A percentile compares a stretch with the other conserved stretches of the same genome.
Conservation (phyloP, 2,113 vertebrate species). For the Heterotis niloticus region DNA sequence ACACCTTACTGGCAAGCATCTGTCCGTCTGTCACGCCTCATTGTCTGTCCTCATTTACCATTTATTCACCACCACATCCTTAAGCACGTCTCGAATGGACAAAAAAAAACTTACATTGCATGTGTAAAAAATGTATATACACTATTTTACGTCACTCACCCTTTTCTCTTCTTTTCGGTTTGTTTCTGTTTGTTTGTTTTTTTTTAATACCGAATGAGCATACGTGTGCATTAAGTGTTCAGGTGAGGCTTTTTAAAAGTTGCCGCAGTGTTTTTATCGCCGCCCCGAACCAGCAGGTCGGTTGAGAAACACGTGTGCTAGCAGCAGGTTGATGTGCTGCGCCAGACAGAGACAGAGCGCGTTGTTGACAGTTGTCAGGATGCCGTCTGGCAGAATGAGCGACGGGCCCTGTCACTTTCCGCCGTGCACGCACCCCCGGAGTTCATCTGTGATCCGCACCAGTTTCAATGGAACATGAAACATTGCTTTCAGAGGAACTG, state of each 20-base stretch:
- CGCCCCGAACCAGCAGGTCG: too few species aligned
- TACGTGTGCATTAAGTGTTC: background rate
- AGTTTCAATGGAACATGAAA: background rate
- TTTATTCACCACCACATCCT: background rate
- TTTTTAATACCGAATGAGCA: background rate
- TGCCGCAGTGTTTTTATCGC: background rate
- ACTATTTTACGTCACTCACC: conserved; percentile 15
- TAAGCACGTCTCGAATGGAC: background rate
- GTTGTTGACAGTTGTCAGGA: background rate
- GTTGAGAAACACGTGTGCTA: background rate
- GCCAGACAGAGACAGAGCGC: background rate
- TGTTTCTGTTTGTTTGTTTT: background rate
- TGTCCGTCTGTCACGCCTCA: too few species aligned
- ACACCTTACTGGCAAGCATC: background rate
- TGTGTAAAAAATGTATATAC: conserved; percentile 23
- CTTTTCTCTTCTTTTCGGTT: background rate
- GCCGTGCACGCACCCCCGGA: background rate
- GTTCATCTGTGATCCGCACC: background rate
- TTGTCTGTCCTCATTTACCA: background rate
- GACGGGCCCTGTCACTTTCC: background rate
- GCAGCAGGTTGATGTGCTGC: background rate
- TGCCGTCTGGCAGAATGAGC: background rate
- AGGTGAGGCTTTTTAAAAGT: conserved; percentile 21
- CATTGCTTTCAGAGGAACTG: background rate
- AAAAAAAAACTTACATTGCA: conserved; percentile 17